Conservation (phyloP, 1,140 invertebrate genomes). For the Hermatobates lingyangjiaoensis region DNA sequence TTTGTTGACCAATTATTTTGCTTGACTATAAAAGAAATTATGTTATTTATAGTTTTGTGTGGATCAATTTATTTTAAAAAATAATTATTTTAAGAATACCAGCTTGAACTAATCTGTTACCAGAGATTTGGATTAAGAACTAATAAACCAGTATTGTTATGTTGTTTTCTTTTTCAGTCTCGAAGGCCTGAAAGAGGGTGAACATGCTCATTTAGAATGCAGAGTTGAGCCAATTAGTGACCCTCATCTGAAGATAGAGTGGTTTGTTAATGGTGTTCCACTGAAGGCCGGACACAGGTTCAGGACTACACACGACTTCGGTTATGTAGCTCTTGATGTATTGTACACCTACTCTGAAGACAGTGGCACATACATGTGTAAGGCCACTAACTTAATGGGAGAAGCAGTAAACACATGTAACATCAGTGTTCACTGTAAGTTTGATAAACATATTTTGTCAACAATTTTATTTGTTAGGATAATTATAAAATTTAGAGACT, state of each 20-base stretch:
- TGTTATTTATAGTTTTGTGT: background rate
- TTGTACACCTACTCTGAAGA: slow-evolving; percentile 86
- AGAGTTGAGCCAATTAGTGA: slow-evolving; percentile 90
- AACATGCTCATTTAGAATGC: slow-evolving; percentile 87
- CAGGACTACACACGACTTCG: slow-evolving; percentile 85
- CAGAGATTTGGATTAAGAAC: too few species aligned
- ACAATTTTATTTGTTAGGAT: background rate
- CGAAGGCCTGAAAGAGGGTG: slow-evolving; percentile 73
- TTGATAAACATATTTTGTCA: background rate
- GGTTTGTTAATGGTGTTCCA: slow-evolving; percentile 75
- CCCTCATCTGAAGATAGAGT: slow-evolving; percentile 83
- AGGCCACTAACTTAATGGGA: slow-evolving; percentile 76
- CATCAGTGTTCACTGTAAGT: slow-evolving; percentile 55
- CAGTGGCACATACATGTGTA: slow-evolving; percentile 84
- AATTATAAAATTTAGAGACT: too few species aligned
- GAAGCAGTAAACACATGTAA: slow-evolving; percentile 83
- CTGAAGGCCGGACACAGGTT: slow-evolving; percentile 67
- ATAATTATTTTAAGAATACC: too few species aligned
- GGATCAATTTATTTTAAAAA: too few species aligned
- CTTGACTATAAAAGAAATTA: background rate
- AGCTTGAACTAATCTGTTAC: too few species aligned
- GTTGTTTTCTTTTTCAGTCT: slow-evolving; percentile 30
- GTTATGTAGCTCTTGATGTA: slow-evolving; percentile 86
- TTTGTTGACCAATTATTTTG: background rate
- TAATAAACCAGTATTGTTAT: background rate